Evolutionary conservation across 2,113 vertebrate genomes (phyloP), one percentile per base, ranked within the genome.

Genomic region (Peucedramus taeniatus): DNA sequence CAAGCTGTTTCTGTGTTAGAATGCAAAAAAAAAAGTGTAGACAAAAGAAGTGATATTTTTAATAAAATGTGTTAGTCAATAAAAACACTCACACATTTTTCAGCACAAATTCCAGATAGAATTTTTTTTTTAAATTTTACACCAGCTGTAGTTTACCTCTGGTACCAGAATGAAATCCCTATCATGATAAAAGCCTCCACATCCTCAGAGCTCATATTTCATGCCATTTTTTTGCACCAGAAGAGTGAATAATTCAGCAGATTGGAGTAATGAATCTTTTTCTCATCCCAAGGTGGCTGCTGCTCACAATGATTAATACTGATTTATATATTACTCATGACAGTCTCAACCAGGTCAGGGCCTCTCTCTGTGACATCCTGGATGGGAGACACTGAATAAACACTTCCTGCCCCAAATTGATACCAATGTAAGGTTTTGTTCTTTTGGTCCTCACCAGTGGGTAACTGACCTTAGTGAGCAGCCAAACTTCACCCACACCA

Each of bases 161-260:
- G 66, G 44, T 33, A 49, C 39, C 72, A 95, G 82, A 92, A 86
- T 49, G 86, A 90, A 91, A 91, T 47, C 64, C 76, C 72, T 44
- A 80, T 76, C 83, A 90, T 86, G 69, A 78, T 81, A 85, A 92
- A 95, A 94, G 59, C 68, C 83, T 96, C 90, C 87, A 91, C 64
- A 93, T 88, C 83, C 79, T 95, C 90, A n/a, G 64, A 78, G 59
- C 93, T 96, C 95, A 93, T 96, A 94, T 96, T 96, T 96, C 90
- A 95, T 96, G 93, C 92, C 93, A 92, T 94, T 97, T 97, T 97
- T 97, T 96, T 96, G 83, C 92, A 96, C 96, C 93, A 96, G 90
- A 92, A 96, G 92, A 96, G 92, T 96, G 96, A 97, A 97, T 97
- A 97, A 97, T 97, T 96, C 93, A 97, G 86, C 93, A 96, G 93